A percentile compares a stretch with the other conserved stretches of the same genome.
phyloP scores from a whole-genome alignment of 2,113 vertebrate genomes.

The Aleadryas rufinucha region DNA sequence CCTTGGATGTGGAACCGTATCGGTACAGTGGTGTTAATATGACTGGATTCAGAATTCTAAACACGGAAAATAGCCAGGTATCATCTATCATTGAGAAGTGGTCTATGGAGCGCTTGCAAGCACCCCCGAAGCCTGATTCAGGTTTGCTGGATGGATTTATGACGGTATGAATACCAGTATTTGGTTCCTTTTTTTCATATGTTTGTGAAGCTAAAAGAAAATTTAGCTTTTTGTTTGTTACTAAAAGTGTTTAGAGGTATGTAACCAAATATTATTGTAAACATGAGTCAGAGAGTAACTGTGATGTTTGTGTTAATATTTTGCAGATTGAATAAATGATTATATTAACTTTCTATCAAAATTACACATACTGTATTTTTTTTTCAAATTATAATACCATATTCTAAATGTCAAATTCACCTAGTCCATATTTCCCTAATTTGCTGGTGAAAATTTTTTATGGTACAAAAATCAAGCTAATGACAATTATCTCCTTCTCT shows the following conservation, averaged over 20 bases:
- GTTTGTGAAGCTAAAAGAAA: neutral
- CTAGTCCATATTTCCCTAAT: neutral
- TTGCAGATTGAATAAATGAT: neutral
- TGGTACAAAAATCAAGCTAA: neutral
- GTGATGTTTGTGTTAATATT: neutral
- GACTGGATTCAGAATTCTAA: slow-evolving; percentile 97
- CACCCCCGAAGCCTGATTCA: slow-evolving; percentile 95
- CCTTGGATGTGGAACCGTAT: slow-evolving; percentile 94
- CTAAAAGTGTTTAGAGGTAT: neutral
- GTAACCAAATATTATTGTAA: neutral
- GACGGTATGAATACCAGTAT: slow-evolving; percentile 84
- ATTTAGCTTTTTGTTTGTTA: neutral
- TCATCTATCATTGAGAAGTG: slow-evolving; percentile 97
- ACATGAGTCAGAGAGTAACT: neutral
- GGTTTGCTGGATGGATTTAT: slow-evolving; percentile 99
- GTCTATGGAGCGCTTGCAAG: slow-evolving; percentile 97
- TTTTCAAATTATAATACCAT: neutral
- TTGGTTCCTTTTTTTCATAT: neutral
- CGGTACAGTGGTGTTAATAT: slow-evolving; percentile 97
- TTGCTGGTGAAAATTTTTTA: neutral
- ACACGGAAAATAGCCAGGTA: slow-evolving; percentile 95
- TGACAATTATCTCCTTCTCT: neutral
- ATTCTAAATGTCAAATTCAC: neutral
- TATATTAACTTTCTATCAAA: neutral
- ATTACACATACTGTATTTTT: neutral